These are phyloP conservation scores for Dione vanillae DNA, from an alignment of 2,888 invertebrate genomes.

Conservation along the genomic window DNA sequence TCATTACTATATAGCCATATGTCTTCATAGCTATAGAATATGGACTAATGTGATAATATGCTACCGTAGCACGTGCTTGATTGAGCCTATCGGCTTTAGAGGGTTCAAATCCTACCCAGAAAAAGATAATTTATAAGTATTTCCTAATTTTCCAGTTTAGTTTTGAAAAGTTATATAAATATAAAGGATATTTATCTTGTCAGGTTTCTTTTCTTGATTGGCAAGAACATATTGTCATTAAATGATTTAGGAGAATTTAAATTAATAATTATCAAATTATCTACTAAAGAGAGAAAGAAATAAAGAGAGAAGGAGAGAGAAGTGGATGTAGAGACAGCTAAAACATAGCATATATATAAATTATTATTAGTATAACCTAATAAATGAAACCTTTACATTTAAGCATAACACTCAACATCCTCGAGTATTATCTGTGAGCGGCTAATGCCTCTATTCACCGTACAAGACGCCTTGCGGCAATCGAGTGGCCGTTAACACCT, in stretches of 20 bases:
- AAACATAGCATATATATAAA: constrained; percentile 1
- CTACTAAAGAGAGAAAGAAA: background rate
- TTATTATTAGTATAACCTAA: constrained; percentile 5
- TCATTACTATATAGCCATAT: constrained; percentile 3
- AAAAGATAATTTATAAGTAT: too few species aligned
- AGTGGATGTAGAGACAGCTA: too few species aligned
- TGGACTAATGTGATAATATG: background rate
- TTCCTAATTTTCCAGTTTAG: too few species aligned
- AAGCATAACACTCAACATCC: constrained; percentile 8
- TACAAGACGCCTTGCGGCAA: constrained; percentile 33
- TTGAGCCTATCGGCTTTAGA: background rate
- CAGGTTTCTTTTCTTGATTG: too few species aligned
- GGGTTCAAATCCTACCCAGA: background rate
- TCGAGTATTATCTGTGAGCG: constrained; percentile 8
- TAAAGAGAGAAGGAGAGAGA: too few species aligned
- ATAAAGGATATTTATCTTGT: too few species aligned
- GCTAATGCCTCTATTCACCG: constrained; percentile 29
- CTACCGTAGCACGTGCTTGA: background rate
- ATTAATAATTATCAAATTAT: too few species aligned
- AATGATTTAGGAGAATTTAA: too few species aligned
- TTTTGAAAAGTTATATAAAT: too few species aligned
- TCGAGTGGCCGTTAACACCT: constrained; percentile 32
- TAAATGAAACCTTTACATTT: background rate
- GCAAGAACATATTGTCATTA: too few species aligned
- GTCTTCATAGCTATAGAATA: background rate